Conservation (phyloP, 2,888 invertebrate species). For the Plusia festucae region DNA sequence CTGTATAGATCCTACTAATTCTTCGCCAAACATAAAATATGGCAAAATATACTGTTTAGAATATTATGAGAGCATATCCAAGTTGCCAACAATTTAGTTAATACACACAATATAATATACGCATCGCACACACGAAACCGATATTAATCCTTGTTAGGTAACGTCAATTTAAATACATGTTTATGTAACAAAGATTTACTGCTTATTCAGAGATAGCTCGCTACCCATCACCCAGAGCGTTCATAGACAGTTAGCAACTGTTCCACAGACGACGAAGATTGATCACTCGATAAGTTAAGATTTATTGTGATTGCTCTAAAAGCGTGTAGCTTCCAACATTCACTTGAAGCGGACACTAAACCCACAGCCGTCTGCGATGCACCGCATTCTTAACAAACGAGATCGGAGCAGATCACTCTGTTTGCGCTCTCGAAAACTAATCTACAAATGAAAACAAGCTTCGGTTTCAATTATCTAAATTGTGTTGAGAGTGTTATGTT, state of each 20-base stretch:
- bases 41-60: no score
- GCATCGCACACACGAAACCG: background rate
- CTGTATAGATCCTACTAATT: no score
- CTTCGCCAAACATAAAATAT: no score
- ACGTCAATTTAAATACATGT: slow-evolving; percentile 3
- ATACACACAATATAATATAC: background rate
- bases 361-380: slow-evolving; percentile 12
- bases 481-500: slow-evolving; percentile 25
- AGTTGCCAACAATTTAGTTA: background rate
- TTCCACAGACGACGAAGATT: background rate
- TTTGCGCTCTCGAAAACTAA: slow-evolving; percentile 28
- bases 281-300: slow-evolving; percentile 5
- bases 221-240: background rate
- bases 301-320: slow-evolving; percentile 19
- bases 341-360: background rate
- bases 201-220: background rate
- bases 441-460: slow-evolving; percentile 37
- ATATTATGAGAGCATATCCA: background rate
- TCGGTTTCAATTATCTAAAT: slow-evolving; percentile 49
- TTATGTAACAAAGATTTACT: background rate
- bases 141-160: slow-evolving; percentile 1
- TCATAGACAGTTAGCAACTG: slow-evolving; percentile 4
- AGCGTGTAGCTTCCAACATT: background rate
- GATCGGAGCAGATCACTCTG: slow-evolving; percentile 12
- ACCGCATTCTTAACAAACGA: slow-evolving; percentile 16